These are phyloP conservation scores for Bembecia ichneumoniformis DNA, from an alignment of 2,888 invertebrate species.

Conservation along the genomic window DNA sequence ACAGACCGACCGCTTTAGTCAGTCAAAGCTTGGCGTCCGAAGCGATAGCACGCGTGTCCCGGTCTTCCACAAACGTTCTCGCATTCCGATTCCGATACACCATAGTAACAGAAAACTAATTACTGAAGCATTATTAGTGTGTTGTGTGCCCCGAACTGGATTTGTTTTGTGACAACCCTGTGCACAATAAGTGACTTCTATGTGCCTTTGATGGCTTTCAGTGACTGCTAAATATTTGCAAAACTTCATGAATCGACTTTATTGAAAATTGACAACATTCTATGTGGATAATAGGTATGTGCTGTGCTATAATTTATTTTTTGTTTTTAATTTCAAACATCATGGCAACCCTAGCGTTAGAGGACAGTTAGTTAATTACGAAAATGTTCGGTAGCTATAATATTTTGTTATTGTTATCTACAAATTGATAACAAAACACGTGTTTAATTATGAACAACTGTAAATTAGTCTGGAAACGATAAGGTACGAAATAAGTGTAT, in stretches of 20 bases:
- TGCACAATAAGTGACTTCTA: slow-evolving; percentile 18
- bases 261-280: slow-evolving; percentile 27
- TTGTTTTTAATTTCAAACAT: slow-evolving; percentile 5
- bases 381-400: slow-evolving; percentile 1
- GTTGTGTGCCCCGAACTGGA: slow-evolving; percentile 53
- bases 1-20: slow-evolving; percentile 23
- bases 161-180: slow-evolving; percentile 37
- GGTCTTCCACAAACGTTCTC: slow-evolving; percentile 22
- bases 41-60: slow-evolving; percentile 36
- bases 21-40: slow-evolving; percentile 52
- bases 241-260: slow-evolving; percentile 35
- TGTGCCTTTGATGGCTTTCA: slow-evolving; percentile 10
- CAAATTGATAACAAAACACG: neutral
- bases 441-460: neutral
- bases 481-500: too few species aligned
- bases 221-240: slow-evolving; percentile 31
- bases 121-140: slow-evolving; percentile 33
- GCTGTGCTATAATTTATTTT: neutral
- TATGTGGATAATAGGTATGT: slow-evolving; percentile 45
- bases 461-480: too few species aligned
- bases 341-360: neutral
- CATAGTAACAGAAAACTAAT: slow-evolving; percentile 50
- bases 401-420: slow-evolving; percentile 4
- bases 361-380: slow-evolving; percentile 4
- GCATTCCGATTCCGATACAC: slow-evolving; percentile 42